Conservation (phyloP, 2,888 invertebrate species). For the Cylindroiulus punctatus region DNA sequence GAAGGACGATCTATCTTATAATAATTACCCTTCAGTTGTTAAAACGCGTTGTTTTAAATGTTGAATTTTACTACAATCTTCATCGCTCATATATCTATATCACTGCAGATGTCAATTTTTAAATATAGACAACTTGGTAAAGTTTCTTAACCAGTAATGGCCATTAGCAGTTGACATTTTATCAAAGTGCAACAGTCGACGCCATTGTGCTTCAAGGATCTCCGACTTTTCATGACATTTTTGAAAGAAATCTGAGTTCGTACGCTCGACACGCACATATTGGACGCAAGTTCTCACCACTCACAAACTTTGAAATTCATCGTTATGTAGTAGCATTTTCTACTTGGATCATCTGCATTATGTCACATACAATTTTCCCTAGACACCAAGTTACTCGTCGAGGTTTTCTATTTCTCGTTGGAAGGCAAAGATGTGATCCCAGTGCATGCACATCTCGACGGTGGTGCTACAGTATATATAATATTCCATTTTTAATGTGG, state of each 20-base stretch:
- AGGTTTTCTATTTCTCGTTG: background rate
- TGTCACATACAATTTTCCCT: background rate
- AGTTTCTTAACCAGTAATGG: conserved; percentile 13
- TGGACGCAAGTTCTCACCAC: background rate
- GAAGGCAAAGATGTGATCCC: background rate
- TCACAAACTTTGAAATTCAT: background rate
- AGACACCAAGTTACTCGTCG: background rate
- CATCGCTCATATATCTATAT: conserved; percentile 40
- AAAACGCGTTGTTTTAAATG: conserved; percentile 40
- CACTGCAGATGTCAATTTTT: conserved; percentile 6
- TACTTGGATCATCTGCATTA: conserved; percentile 24
- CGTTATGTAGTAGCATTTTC: background rate
- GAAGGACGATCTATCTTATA: conserved; percentile 25
- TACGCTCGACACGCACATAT: background rate
- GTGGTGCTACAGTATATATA: background rate
- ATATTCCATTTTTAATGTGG: conserved; percentile 40
- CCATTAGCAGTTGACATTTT: background rate
- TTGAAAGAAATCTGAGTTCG: background rate
- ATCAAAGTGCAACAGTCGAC: background rate
- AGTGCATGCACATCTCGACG: background rate
- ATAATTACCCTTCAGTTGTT: conserved; percentile 29
- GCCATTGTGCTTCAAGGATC: conserved; percentile 5
- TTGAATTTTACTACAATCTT: conserved; percentile 19
- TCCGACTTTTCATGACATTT: background rate
- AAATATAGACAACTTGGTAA: background rate